A percentile compares a stretch with the other conserved stretches of the same genome.
phyloP scores from a whole-genome alignment of 2,113 vertebrate genomes.

The Onychostruthus taczanowskii region DNA sequence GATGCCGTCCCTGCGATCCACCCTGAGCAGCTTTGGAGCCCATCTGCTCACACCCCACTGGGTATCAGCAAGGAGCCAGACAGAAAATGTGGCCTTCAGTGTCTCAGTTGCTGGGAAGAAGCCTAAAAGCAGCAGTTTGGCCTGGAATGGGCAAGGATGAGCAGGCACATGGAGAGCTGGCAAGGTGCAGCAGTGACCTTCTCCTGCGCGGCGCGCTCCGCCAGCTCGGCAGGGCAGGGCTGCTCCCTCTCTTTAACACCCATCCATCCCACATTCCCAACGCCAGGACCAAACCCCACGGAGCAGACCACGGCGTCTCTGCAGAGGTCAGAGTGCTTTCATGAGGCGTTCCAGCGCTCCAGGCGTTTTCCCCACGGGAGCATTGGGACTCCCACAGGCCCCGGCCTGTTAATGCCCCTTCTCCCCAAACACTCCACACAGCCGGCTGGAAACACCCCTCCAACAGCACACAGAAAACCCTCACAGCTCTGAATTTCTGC shows the following conservation, averaged over 20 bases:
- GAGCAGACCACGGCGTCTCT: not conserved
- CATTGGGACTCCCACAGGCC: not conserved
- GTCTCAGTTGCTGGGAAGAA: not conserved
- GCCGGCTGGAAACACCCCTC: not conserved
- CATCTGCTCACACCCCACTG: fast-evolving
- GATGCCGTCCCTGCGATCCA: fast-evolving
- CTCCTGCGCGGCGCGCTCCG: fast-evolving
- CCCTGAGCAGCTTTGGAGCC: fast-evolving
- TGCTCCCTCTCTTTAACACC: not conserved
- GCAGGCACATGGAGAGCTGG: not conserved
- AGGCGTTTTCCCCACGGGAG: fast-evolving
- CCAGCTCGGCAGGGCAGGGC: fast-evolving
- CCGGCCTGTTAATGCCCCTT: not conserved
- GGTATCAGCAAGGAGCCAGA: not conserved
- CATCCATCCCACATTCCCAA: fast-evolving
- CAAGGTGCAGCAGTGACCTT: fast-evolving
- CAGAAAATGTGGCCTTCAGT: fast-evolving
- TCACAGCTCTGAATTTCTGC: not conserved
- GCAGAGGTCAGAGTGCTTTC: not conserved
- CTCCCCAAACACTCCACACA: fast-evolving
- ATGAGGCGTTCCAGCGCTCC: not conserved
- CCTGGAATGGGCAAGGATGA: fast-evolving
- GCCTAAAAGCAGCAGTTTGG: not conserved
- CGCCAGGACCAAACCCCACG: not conserved
- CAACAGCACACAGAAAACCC: not conserved